phyloP scores from a whole-genome alignment of 1,140 invertebrate genomes.

The Argopecten irradians region DNA sequence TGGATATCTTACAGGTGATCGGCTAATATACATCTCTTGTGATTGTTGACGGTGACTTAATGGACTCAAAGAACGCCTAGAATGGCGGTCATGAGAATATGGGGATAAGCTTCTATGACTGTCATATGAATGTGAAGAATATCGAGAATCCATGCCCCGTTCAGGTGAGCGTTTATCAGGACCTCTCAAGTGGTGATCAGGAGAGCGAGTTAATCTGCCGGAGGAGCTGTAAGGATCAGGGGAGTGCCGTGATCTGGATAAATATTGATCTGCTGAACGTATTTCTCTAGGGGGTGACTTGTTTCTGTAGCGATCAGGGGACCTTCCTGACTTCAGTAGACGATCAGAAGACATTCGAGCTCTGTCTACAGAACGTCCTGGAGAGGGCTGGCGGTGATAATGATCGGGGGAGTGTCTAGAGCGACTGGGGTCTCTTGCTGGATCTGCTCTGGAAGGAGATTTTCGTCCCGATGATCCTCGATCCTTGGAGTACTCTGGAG shows the following conservation, averaged over 20 bases:
- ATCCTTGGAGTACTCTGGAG: not conserved
- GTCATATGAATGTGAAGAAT: not conserved
- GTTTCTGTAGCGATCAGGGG: not conserved
- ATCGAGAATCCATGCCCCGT: not conserved
- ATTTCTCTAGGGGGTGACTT: not conserved
- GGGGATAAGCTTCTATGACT: not conserved
- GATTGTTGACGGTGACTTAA: not conserved
- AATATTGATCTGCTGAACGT: not conserved
- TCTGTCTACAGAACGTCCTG: not conserved
- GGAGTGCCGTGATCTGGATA: not conserved
- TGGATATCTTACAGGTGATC: not conserved
- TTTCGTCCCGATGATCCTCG: not conserved
- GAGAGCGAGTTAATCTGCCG: not conserved
- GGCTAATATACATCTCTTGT: not conserved
- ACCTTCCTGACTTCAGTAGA: not conserved
- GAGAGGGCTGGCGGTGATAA: not conserved
- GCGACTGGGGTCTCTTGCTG: not conserved
- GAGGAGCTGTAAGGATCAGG: not conserved
- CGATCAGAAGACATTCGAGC: not conserved
- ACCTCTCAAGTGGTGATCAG: not conserved
- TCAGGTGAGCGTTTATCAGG: not conserved
- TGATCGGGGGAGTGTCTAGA: not conserved
- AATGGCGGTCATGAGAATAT: not conserved
- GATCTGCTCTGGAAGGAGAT: not conserved
- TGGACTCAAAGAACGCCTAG: not conserved